A percentile compares a stretch with the other conserved stretches of the same genome.
Conservation (phyloP, 1,140 invertebrate genomes). For the Drosophila repletoides region DNA sequence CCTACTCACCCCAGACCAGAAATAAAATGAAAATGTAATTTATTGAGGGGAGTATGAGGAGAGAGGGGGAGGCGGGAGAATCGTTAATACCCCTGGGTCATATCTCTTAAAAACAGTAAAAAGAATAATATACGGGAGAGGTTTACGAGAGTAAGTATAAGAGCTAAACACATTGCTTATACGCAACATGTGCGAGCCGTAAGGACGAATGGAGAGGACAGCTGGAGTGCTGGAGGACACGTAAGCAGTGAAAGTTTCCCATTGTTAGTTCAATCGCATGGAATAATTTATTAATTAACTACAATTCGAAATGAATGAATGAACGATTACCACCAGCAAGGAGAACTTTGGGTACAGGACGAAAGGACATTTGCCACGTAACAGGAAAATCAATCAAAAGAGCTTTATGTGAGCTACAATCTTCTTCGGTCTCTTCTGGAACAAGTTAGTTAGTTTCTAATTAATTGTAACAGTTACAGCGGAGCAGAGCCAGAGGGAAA, state of each 20-base stretch:
- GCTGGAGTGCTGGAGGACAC: no score
- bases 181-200: slow-evolving; percentile 65
- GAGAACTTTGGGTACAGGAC: no score
- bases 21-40: slow-evolving; percentile 67
- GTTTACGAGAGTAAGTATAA: slow-evolving; percentile 55
- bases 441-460: slow-evolving; percentile 79
- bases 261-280: slow-evolving; percentile 76
- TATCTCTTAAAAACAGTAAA: slow-evolving; percentile 61
- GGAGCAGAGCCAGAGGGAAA: slow-evolving; percentile 9
- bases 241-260: slow-evolving; percentile 57
- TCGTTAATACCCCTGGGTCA: slow-evolving; percentile 45
- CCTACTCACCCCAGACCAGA: not conserved
- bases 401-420: slow-evolving; percentile 76
- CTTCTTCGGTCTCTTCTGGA: slow-evolving; percentile 33
- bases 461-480: slow-evolving; percentile 77
- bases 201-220: not conserved
- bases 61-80: not conserved
- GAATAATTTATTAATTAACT: slow-evolving; percentile 81
- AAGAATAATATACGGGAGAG: slow-evolving; percentile 33
- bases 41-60: slow-evolving; percentile 21
- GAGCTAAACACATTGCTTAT: slow-evolving; percentile 62
- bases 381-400: slow-evolving; percentile 80
- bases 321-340: slow-evolving; percentile 59
- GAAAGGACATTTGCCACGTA: slow-evolving; percentile 54
- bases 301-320: slow-evolving; percentile 79